Base-by-base conservation (phyloP, 2,888 invertebrate genomes). In the Caradrina clavipalpis region DNA sequence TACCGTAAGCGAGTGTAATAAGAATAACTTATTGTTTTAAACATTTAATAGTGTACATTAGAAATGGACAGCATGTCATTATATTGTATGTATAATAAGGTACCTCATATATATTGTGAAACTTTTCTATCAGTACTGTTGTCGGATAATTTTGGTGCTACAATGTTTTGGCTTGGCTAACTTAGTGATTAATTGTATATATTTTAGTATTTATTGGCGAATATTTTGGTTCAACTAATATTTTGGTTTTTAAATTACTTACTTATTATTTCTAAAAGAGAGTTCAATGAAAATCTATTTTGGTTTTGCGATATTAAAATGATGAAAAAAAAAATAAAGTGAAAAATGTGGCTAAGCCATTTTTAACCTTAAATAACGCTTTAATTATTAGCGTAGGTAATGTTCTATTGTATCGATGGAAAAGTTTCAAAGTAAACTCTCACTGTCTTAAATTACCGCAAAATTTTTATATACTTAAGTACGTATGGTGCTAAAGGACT, bases 131-230 rank as follows among this genome's bases (percentile, higher is more conserved):
- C 94, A 88, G 89, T 93, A 92, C 92, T 82, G 63, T 87, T 89
- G 87, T 92, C 90, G 83, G 83, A 91, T 90, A 92, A 89, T 94
- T 95, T 95, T 93, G 95, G 95, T 96, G 95, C 95, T 96, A 95
- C 89, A 87, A 80, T 92, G 90, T 92, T 94, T 95, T 93, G 95
- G 95, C 95, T 95, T 94, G 93, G 95, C 95, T 95, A 94, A 95
- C 91, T 88, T 95, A 95, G 93, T 89, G 76, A 89, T 94, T 93
- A 93, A 92, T 92, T 94, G 91, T 93, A 92, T 86, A 91, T 92
- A 92, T 89, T 82, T 88, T 91, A 89, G 85, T 94, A 92, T 93
- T 94, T 95, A 94, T 94, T 93, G 93, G 93, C 93, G 90, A 91
- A 89, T 91, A 90, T 90, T 91, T 92, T 82, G 84, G 83, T 92